A percentile compares a stretch with the other conserved stretches of the same genome.
Conservation (phyloP, 2,888 invertebrate species). For the Nebria salina region DNA sequence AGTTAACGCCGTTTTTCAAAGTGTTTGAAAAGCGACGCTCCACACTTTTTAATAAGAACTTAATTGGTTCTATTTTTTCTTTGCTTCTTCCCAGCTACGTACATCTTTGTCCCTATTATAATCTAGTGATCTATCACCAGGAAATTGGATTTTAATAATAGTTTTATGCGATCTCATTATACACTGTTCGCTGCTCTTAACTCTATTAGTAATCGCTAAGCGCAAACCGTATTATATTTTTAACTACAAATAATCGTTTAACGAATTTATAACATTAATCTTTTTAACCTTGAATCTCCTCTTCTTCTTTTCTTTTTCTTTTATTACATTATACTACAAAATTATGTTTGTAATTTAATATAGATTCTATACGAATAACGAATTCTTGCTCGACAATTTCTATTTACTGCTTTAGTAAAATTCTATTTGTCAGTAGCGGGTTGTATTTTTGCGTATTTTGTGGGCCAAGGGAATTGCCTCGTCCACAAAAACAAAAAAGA, state of each 20-base stretch:
- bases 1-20: constrained; percentile 28
- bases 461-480: background rate
- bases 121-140: constrained; percentile 37
- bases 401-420: constrained; percentile 16
- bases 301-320: background rate
- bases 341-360: too few relatives aligned
- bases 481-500: constrained; percentile 11
- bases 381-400: background rate
- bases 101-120: constrained; percentile 27
- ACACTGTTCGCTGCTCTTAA: constrained; percentile 17
- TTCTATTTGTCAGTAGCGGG: constrained; percentile 11
- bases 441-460: constrained; percentile 17
- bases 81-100: background rate
- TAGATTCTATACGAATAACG: too few relatives aligned
- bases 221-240: constrained; percentile 14
- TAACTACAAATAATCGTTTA: constrained; percentile 15
- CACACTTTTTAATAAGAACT: constrained; percentile 39
- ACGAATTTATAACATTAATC: background rate
- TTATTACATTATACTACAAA: background rate
- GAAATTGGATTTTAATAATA: constrained; percentile 44
- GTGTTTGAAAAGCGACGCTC: constrained; percentile 26
- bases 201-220: constrained; percentile 16
- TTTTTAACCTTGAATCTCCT: background rate
- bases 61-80: constrained; percentile 35
- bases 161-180: constrained; percentile 29